A percentile compares a stretch with the other conserved stretches of the same genome.
Evolutionary conservation across 2,888 invertebrate genomes (phyloP).

Genomic region (Pterobdella sp.): DNA sequence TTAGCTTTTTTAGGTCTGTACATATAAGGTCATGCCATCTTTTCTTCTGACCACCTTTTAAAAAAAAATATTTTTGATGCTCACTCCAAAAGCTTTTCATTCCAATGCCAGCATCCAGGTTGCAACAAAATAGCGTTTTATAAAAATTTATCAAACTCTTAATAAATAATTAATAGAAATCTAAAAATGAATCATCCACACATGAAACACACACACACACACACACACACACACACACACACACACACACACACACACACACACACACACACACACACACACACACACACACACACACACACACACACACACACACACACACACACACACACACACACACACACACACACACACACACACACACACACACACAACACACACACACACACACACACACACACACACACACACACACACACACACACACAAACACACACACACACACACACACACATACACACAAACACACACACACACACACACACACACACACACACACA

Average conservation of each 20-base stretch:
- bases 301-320: slow-evolving; percentile 4
- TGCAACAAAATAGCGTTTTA: neutral
- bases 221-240: slow-evolving; percentile 4
- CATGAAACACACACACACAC: neutral
- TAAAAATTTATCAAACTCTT: neutral
- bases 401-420: neutral
- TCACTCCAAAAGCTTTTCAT: too few relatives aligned
- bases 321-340: slow-evolving; percentile 4
- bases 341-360: slow-evolving; percentile 4
- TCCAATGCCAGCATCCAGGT: too few relatives aligned
- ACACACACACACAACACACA: neutral
- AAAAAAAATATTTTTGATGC: too few relatives aligned
- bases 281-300: slow-evolving; percentile 4
- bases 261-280: slow-evolving; percentile 4
- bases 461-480: neutral
- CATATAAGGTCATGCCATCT: too few relatives aligned
- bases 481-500: neutral
- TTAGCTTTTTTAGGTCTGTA: too few relatives aligned
- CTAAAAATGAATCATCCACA: neutral
- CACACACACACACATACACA: neutral
- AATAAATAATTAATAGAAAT: neutral
- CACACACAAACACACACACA: neutral
- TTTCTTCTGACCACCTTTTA: too few relatives aligned
- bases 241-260: slow-evolving; percentile 4
- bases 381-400: neutral